These are phyloP conservation scores for Rhamphomyia laevipes DNA, from an alignment of 2,888 invertebrate genomes.

Conservation along the genomic window DNA sequence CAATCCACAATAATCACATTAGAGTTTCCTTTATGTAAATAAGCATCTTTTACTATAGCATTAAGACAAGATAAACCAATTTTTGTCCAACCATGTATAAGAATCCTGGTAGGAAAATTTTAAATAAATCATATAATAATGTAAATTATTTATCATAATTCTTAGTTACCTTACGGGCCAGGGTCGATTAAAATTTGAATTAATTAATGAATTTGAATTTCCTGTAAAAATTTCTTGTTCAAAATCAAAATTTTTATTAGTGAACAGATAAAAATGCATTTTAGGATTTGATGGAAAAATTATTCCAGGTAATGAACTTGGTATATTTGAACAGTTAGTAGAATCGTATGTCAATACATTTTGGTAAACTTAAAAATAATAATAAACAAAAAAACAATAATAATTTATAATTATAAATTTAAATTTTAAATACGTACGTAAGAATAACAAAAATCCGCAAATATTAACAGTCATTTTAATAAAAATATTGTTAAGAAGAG, in stretches of 20 bases:
- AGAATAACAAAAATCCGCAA: too few relatives aligned
- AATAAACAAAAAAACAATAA: too few relatives aligned
- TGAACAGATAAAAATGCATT: neutral
- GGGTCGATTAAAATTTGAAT: neutral
- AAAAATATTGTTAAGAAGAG: too few relatives aligned
- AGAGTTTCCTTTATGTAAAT: constrained; percentile 24
- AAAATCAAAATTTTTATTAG: neutral
- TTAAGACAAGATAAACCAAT: constrained; percentile 26
- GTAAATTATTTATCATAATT: neutral
- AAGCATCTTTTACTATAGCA: constrained; percentile 29
- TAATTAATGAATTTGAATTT: neutral
- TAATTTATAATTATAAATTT: too few relatives aligned
- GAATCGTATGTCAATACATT: too few relatives aligned
- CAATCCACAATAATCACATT: constrained; percentile 32
- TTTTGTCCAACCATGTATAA: constrained; percentile 32
- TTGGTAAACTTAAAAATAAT: too few relatives aligned
- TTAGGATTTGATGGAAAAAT: neutral
- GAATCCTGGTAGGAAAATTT: neutral
- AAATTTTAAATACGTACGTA: too few relatives aligned
- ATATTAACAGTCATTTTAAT: too few relatives aligned
- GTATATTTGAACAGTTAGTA: neutral
- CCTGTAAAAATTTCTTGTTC: neutral
- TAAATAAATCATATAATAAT: neutral
- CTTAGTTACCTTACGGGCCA: neutral
- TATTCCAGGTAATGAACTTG: neutral